Percentiles rank a stretch among this genome's conserved stretches.
phyloP scores from a whole-genome alignment of 2,888 invertebrate species.

The Dusona sp. region DNA sequence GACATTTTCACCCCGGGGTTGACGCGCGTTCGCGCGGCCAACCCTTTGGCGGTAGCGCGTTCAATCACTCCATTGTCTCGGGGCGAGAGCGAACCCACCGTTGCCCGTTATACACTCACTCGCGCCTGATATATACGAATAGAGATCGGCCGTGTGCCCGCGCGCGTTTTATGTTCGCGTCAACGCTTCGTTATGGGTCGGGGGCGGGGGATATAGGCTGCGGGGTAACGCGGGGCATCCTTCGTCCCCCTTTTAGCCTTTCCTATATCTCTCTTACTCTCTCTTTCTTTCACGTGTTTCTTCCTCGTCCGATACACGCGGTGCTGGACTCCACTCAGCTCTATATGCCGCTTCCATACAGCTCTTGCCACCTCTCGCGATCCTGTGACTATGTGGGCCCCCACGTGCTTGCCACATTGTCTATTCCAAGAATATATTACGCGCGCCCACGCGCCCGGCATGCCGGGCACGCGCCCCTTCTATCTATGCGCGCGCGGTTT shows the following conservation, averaged over 20 bases:
- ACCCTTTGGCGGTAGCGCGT: constrained; percentile 83
- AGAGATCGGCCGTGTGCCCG: constrained; percentile 61
- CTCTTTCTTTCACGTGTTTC: constrained; percentile 15
- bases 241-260: constrained; percentile 47
- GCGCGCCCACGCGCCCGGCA: constrained; percentile 79
- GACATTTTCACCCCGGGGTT: constrained; percentile 84
- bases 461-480: constrained; percentile 69
- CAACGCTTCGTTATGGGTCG: constrained; percentile 83
- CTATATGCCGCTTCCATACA: constrained; percentile 30
- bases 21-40: constrained; percentile 76
- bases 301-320: constrained; percentile 72
- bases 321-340: constrained; percentile 78
- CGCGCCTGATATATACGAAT: constrained; percentile 30
- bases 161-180: constrained; percentile 83
- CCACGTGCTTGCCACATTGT: constrained; percentile 82
- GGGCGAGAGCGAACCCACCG: constrained; percentile 58
- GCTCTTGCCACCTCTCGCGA: constrained; percentile 35
- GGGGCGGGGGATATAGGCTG: constrained; percentile 11
- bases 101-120: constrained; percentile 32
- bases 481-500: constrained; percentile 40
- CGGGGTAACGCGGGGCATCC: constrained; percentile 35
- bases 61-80: constrained; percentile 84
- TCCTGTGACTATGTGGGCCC: constrained; percentile 61
- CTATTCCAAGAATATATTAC: constrained; percentile 83
- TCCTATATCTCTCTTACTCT: constrained; percentile 15